phyloP scores from a whole-genome alignment of 2,113 vertebrate species.

The Hemiscyllium ocellatum region DNA sequence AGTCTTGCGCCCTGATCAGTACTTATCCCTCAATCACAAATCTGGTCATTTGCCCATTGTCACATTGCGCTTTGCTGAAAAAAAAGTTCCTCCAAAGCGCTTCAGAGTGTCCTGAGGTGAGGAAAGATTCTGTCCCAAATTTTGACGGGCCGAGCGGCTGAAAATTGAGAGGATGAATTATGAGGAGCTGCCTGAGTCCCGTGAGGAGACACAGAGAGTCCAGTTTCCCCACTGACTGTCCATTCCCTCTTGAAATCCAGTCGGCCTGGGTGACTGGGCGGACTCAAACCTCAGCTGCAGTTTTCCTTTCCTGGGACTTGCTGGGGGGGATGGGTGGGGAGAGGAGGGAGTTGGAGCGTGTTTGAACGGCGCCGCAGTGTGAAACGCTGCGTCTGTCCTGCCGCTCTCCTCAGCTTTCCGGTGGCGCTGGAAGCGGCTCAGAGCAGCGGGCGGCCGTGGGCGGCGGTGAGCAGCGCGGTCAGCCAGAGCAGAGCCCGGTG shows the following conservation, averaged over 20 bases:
- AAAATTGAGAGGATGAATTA: background rate
- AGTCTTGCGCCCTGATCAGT: too few relatives aligned
- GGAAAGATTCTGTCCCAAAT: too few relatives aligned
- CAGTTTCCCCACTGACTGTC: background rate
- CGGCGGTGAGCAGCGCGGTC: conserved; percentile 51
- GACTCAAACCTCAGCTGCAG: background rate
- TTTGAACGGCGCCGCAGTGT: background rate
- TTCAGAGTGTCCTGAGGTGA: too few relatives aligned
- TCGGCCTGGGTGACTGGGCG: background rate
- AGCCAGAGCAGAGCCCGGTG: conserved; percentile 48
- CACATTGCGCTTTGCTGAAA: too few relatives aligned
- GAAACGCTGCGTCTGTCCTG: background rate
- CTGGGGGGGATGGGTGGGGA: too few relatives aligned
- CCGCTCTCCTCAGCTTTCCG: background rate
- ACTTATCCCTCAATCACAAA: too few relatives aligned
- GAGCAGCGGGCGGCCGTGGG: conserved; percentile 18
- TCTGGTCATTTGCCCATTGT: too few relatives aligned
- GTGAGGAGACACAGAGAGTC: background rate
- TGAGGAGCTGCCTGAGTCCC: background rate
- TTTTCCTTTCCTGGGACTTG: background rate
- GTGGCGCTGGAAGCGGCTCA: conserved; percentile 38
- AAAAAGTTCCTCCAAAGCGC: too few relatives aligned
- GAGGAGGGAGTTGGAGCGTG: background rate
- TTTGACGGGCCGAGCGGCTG: too few relatives aligned
- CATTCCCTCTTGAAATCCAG: background rate